phyloP scores from a whole-genome alignment of 2,113 vertebrate genomes.

The Atractosteus spatula region DNA sequence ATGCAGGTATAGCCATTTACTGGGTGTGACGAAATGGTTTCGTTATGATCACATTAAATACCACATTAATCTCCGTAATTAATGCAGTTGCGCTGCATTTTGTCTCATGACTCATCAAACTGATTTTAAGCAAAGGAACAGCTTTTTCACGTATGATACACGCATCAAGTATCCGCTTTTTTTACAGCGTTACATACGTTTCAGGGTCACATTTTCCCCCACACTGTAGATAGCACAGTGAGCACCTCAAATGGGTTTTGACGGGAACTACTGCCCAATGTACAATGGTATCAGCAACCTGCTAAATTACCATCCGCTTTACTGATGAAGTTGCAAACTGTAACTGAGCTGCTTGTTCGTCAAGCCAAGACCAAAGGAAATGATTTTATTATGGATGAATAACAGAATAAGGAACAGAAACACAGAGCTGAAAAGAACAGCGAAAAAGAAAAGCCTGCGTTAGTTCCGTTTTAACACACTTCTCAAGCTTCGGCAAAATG shows the following conservation, averaged over 20 bases:
- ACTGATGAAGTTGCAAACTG: background rate
- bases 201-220: too few species aligned
- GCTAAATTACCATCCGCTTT: background rate
- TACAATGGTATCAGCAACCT: background rate
- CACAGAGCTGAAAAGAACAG: background rate
- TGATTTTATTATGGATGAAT: background rate
- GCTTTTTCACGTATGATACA: background rate
- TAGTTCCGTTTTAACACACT: background rate
- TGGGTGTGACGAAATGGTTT: too few species aligned
- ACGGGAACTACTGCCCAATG: background rate
- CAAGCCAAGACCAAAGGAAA: background rate
- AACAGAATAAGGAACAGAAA: constrained; percentile 1
- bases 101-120: too few species aligned
- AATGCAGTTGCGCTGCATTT: too few species aligned
- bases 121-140: background rate
- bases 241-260: background rate
- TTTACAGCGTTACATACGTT: too few species aligned
- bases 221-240: background rate
- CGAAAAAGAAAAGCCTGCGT: background rate
- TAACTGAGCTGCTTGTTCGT: background rate
- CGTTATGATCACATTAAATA: too few species aligned
- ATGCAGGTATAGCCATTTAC: too few species aligned
- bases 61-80: too few species aligned
- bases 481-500: background rate
- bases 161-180: too few species aligned